These are phyloP conservation scores for Momotus momota DNA, from an alignment of 2,797 vertebrate species.

Conservation along the genomic window DNA sequence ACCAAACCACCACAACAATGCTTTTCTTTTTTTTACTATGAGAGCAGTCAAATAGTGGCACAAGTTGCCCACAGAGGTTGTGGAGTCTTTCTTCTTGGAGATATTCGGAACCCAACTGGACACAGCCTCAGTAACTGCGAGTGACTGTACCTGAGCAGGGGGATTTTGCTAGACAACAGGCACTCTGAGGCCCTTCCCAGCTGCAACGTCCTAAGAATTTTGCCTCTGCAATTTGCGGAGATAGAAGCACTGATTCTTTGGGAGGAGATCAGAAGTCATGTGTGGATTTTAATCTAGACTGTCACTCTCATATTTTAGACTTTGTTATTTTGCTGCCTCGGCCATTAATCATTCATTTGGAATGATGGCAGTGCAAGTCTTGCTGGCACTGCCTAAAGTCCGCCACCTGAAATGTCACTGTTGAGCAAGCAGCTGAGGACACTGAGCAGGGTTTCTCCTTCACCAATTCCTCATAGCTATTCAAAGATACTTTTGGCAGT, in stretches of 20 bases:
- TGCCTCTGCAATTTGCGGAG: rapidly evolving
- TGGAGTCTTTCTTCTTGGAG: neutral
- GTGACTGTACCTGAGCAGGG: neutral
- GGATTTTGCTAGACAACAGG: rapidly evolving
- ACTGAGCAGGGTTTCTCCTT: neutral
- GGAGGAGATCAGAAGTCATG: neutral
- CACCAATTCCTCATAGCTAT: neutral
- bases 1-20: too few relatives aligned
- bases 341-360: neutral
- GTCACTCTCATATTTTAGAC: neutral
- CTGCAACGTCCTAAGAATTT: rapidly evolving
- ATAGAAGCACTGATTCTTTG: neutral
- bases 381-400: neutral
- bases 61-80: neutral
- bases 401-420: neutral
- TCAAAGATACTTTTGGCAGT: neutral
- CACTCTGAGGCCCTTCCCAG: neutral
- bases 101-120: neutral
- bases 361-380: rapidly evolving
- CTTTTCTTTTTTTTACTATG: neutral
- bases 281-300: neutral
- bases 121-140: rapidly evolving
- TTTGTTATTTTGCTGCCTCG: neutral
- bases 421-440: rapidly evolving
- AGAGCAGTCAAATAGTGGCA: neutral